These are phyloP conservation scores for Scaeva pyrastri DNA, from an alignment of 2,888 invertebrate genomes.

Conservation along the genomic window DNA sequence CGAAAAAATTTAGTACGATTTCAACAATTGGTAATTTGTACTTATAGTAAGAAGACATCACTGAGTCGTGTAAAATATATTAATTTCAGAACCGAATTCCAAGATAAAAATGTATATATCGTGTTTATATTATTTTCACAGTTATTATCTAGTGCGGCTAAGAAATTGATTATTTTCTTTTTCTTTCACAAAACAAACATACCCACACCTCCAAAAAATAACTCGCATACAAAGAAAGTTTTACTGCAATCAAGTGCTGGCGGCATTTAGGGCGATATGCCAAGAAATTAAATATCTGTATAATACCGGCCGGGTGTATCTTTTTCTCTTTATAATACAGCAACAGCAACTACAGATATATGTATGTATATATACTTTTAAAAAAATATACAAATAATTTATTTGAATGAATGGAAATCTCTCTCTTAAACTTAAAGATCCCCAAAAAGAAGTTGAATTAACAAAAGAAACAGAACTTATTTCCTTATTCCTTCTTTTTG, in stretches of 20 bases:
- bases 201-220: not conserved
- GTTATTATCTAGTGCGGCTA: slow-evolving; percentile 45
- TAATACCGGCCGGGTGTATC: slow-evolving; percentile 10
- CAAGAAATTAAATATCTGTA: slow-evolving; percentile 57
- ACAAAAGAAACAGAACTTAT: not conserved
- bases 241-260: slow-evolving; percentile 69
- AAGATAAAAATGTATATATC: slow-evolving; percentile 47
- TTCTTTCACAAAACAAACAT: slow-evolving; percentile 31
- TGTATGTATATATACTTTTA: too few relatives aligned
- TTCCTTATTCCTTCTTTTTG: not conserved
- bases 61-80: slow-evolving; percentile 36
- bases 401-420: slow-evolving; percentile 26
- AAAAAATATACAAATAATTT: slow-evolving; percentile 29
- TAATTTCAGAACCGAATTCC: slow-evolving; percentile 50
- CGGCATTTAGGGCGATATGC: slow-evolving; percentile 70
- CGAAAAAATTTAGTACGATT: not conserved
- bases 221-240: slow-evolving; percentile 43
- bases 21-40: too few relatives aligned
- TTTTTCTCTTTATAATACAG: not conserved
- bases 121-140: slow-evolving; percentile 11
- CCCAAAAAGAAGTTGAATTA: slow-evolving; percentile 27
- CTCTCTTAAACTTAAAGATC: slow-evolving; percentile 14
- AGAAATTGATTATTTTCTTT: slow-evolving; percentile 58
- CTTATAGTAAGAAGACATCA: not conserved
- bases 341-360: not conserved